Conservation (phyloP, 2,797 vertebrate species). For the Sorex maritimensis region DNA sequence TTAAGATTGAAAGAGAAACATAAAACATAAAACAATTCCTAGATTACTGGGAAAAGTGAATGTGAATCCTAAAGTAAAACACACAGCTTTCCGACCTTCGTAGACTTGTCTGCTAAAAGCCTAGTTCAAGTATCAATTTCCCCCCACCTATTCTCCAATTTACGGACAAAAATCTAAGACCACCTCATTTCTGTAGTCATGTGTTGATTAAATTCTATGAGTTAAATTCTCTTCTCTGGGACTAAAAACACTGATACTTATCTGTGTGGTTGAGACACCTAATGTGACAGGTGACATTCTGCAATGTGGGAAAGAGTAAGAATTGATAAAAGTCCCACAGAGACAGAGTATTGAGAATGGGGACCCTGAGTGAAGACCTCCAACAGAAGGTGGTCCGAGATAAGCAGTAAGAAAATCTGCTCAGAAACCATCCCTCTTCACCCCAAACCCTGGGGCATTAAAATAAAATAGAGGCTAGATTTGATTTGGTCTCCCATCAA, state of each 20-base stretch:
- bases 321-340: neutral
- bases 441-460: neutral
- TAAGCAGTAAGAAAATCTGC: neutral
- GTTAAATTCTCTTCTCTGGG: neutral
- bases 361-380: neutral
- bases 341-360: neutral
- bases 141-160: neutral
- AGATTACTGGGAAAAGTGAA: neutral
- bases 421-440: rapidly evolving
- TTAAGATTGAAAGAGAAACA: neutral
- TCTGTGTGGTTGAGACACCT: neutral
- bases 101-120: neutral
- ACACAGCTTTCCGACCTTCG: neutral
- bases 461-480: neutral
- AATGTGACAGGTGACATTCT: neutral
- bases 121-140: neutral
- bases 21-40: too few relatives aligned
- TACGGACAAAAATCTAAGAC: neutral
- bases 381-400: neutral
- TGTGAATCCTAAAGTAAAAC: neutral
- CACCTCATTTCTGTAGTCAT: too few relatives aligned
- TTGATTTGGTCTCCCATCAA: neutral
- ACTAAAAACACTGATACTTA: neutral
- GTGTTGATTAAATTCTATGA: neutral
- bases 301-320: neutral